Percentiles rank a stretch among this genome's conserved stretches.
Conservation (phyloP, 1,140 invertebrate genomes). For the Streblospio benedicti region DNA sequence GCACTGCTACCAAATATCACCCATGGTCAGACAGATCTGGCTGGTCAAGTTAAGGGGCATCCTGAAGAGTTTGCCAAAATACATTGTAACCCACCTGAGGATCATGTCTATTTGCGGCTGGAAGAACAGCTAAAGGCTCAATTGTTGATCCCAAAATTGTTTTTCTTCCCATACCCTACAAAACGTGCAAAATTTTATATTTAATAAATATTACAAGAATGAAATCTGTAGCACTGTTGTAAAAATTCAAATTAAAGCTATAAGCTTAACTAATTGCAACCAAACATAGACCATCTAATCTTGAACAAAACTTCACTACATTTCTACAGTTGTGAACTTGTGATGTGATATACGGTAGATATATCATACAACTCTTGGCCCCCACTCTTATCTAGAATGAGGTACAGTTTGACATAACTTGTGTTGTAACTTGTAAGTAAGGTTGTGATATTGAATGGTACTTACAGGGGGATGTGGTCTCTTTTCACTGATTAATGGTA, state of each 20-base stretch:
- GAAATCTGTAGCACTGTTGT: background rate
- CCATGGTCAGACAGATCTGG: background rate
- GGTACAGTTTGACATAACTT: too few species aligned
- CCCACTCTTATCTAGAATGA: too few species aligned
- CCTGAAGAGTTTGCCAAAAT: background rate
- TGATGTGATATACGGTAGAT: background rate
- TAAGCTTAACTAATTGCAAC: background rate
- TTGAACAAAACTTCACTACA: background rate
- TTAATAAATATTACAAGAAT: background rate
- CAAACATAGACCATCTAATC: background rate
- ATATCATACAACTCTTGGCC: too few species aligned
- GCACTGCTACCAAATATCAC: background rate
- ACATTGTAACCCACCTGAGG: slow-evolving; percentile 29
- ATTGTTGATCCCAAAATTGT: slow-evolving; percentile 30
- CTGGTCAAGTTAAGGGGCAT: slow-evolving; percentile 1
- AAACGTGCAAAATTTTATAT: background rate
- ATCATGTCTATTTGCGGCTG: slow-evolving; percentile 42
- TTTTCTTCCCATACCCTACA: background rate
- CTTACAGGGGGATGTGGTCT: slow-evolving; percentile 5
- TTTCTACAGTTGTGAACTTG: background rate
- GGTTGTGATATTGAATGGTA: background rate
- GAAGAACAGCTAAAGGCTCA: slow-evolving; percentile 37
- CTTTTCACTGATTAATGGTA: slow-evolving; percentile 39
- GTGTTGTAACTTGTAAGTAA: background rate
- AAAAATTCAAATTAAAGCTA: background rate